Conservation (phyloP, 1,140 invertebrate species). For the Trialeurodes vaporariorum region DNA sequence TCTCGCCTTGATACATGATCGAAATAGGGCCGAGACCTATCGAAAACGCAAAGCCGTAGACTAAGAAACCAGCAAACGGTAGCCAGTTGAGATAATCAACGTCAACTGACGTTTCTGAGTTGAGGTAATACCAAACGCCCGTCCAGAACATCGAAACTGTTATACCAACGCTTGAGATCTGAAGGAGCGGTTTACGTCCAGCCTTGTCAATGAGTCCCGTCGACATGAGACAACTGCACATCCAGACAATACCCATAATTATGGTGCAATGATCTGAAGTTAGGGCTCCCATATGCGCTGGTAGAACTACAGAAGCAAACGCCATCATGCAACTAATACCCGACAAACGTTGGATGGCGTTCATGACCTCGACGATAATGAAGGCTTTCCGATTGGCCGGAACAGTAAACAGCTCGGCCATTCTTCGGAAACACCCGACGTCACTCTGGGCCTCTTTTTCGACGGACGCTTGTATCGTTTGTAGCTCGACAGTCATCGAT, state of each 20-base stretch:
- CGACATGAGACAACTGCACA: conserved; percentile 24
- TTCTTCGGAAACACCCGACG: background rate
- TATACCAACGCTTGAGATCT: conserved; percentile 51
- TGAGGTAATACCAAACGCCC: conserved; percentile 51
- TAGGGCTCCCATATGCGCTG: background rate
- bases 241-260: conserved; percentile 2
- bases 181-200: conserved; percentile 56
- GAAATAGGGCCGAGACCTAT: conserved; percentile 66
- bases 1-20: conserved; percentile 64
- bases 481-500: background rate
- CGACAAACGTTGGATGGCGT: background rate
- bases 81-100: conserved; percentile 45
- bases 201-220: conserved; percentile 43
- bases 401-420: conserved; percentile 7
- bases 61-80: conserved; percentile 53
- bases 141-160: conserved; percentile 44
- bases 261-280: background rate
- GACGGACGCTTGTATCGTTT: background rate
- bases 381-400: conserved; percentile 8
- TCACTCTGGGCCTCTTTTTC: background rate
- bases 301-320: conserved; percentile 5
- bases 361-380: conserved; percentile 8
- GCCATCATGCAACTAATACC: conserved; percentile 9
- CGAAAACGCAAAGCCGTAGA: conserved; percentile 66
- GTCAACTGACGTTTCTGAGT: conserved; percentile 35